Conservation (phyloP, 1,140 invertebrate genomes). For the Hyposmocoma kahamanoa region DNA sequence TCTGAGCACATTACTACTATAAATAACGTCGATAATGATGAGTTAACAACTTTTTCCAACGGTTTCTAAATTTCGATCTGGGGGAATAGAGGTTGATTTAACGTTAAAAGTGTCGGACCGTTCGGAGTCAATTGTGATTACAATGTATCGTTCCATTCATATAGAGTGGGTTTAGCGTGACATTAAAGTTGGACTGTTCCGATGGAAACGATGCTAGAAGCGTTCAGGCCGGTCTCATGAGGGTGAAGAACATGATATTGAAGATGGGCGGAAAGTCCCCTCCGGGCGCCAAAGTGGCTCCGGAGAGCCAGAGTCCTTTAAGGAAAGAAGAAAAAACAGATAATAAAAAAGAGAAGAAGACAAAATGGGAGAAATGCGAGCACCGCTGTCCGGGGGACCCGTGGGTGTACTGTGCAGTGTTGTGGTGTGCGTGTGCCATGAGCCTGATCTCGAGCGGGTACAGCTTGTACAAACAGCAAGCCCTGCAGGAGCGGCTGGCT, state of each 20-base stretch:
- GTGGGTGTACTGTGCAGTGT: conserved; percentile 61
- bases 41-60: too few species aligned
- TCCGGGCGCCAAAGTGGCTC: conserved; percentile 34
- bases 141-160: conserved; percentile 10
- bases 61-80: background rate
- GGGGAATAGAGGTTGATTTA: background rate
- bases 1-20: too few species aligned
- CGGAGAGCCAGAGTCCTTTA: conserved; percentile 4
- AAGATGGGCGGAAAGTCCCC: conserved; percentile 57
- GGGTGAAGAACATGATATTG: conserved; percentile 44
- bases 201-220: background rate
- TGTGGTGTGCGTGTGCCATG: conserved; percentile 69
- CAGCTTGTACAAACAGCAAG: conserved; percentile 52
- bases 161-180: background rate
- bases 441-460: conserved; percentile 63
- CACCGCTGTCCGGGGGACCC: conserved; percentile 53
- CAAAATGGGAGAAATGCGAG: conserved; percentile 42
- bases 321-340: conserved; percentile 18
- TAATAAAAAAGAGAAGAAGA: conserved; percentile 30
- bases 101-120: conserved; percentile 3
- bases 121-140: conserved; percentile 14
- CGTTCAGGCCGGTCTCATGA: conserved; percentile 20
- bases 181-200: background rate
- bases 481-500: conserved; percentile 40
- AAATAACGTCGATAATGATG: too few species aligned